Base-by-base conservation (phyloP, 2,113 vertebrate genomes). In the Scomber colias region DNA sequence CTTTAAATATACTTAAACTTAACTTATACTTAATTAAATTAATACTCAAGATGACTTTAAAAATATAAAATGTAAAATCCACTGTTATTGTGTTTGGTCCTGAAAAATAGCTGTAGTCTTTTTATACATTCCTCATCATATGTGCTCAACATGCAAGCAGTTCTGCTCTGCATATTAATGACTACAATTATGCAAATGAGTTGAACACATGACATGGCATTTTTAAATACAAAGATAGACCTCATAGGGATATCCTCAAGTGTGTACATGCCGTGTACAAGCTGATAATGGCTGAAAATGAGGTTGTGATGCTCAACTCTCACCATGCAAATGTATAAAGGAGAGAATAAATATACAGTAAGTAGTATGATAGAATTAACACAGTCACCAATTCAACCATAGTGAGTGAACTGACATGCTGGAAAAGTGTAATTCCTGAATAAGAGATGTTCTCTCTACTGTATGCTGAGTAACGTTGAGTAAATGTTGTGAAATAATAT, bases 101-200 rank as follows among this genome's bases (percentile, higher is more conserved):
- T 50, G 16, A 27, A 21, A 21, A 21, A 21, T 21, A 21, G 21
- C 21, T 11, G n/a, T 31, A 46, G 24, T 16, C n/a, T 31, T 50
- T 24, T 31, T 51, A 46, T 13, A 56, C 24, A 57, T 16, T 13
- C 49, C 31, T 54, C 46, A 63, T 87, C 45, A 64, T 50, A 40
- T 48, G 35, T 49, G 30, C 59, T 73, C 63, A 81, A 53, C 59
- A 65, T 64, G 44, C 44, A 11, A n/a, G 31, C 13, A 12, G 73
- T 59, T 81, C 62, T 53, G 40, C 63, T 75, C 54, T 30, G 57
- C 53, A 55, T 75, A 54, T 70, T 81, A 76, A 83, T 79, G 24
- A 75, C 35, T 64, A 73, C 50, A 67, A 85, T 81, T 75, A 88
- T 82, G 75, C 55, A 85, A 82, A 86, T 82, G 17, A 17, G 5